A percentile compares a stretch with the other conserved stretches of the same genome.
Conservation (phyloP, 2,797 vertebrate species). For the Hippoglossus hippoglossus region DNA sequence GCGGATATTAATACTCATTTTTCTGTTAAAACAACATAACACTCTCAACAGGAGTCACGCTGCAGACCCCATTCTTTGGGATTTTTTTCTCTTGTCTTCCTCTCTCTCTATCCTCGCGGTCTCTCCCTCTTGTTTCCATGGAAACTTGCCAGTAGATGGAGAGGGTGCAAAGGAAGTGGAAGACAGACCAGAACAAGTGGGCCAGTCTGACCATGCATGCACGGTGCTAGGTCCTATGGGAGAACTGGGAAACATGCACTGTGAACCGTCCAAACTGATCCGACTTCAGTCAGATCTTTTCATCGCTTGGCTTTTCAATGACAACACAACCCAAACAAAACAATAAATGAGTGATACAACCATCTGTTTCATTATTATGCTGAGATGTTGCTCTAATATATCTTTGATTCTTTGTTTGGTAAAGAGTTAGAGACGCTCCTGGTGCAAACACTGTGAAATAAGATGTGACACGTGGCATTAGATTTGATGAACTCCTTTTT, state of each 20-base stretch:
- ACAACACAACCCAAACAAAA: background rate
- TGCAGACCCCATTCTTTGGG: conserved; percentile 73
- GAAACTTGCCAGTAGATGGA: conserved; percentile 83
- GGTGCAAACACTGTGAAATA: conserved; percentile 18
- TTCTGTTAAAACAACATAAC: conserved; percentile 43
- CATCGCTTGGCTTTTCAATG: conserved; percentile 23
- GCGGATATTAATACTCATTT: conserved; percentile 27
- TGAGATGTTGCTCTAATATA: conserved; percentile 1
- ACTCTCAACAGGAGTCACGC: conserved; percentile 56
- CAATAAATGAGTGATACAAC: background rate
- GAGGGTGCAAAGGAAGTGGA: conserved; percentile 68
- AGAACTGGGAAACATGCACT: conserved; percentile 62
- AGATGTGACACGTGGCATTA: conserved; percentile 42
- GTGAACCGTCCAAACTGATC: conserved; percentile 47
- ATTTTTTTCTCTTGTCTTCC: conserved; percentile 47
- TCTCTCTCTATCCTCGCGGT: conserved; percentile 35
- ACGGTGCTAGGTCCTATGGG: conserved; percentile 71
- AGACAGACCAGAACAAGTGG: conserved; percentile 73
- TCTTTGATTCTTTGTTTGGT: conserved; percentile 13
- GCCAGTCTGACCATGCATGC: conserved; percentile 79
- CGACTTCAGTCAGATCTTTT: conserved; percentile 31
- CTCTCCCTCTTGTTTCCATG: conserved; percentile 85
- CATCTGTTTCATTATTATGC: background rate
- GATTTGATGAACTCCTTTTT: conserved; percentile 34
- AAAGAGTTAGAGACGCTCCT: conserved; percentile 7